Base-by-base conservation (phyloP, 2,113 vertebrate species). In the Entosphenus tridentatus region DNA sequence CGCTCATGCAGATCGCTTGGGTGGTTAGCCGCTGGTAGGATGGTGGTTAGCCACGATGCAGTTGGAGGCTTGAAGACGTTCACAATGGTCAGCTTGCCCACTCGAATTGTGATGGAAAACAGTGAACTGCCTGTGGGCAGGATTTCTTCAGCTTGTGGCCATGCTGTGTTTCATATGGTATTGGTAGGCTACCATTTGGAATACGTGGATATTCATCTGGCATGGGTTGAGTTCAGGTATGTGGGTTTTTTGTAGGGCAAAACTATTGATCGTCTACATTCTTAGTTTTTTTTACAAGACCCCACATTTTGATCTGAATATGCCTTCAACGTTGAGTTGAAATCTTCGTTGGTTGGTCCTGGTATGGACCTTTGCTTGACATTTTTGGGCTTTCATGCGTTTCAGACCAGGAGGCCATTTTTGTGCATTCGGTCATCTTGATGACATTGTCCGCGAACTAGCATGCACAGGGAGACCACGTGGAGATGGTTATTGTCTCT, bases 31-130 rank as follows among this genome's bases (percentile, higher is more conserved):
- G 67, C 67, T 67, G 67, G 3, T 17, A 11, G 5, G 13, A 21
- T 12, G 6, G 13, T 67, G 67, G 67, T 67, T 67, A 11, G 62
- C 21, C 9, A 12, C 16, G 62, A 16, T 10, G 21, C 11, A 12
- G 10, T 67, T 67, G 67, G 14, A 3, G n/a, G n/a, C 8, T 67
- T 67, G 6, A 17, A 67, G 14, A 67, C 67, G 14, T 8, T 67
- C 4, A 3, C n/a, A 14, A 67, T 55, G 5, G n/a, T 67, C 67
- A 67, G 67, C 67, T 67, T 67, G 67, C n/a, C 12, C 14, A 67
- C 67, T 67, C n/a, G 21, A 55, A 67, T 16, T 67, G 65, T 11
- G 12, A 13, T 67, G 65, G 65, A 67, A 6, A 67, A 67, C 65
- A 11, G 67, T 17, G 67, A 67, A 55, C 67, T 16, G 65, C 55